Percentiles rank a stretch among this genome's conserved stretches.
These are phyloP conservation scores for Cyclargus thomasi DNA, from an alignment of 1,140 invertebrate genomes.

Conservation along the genomic window DNA sequence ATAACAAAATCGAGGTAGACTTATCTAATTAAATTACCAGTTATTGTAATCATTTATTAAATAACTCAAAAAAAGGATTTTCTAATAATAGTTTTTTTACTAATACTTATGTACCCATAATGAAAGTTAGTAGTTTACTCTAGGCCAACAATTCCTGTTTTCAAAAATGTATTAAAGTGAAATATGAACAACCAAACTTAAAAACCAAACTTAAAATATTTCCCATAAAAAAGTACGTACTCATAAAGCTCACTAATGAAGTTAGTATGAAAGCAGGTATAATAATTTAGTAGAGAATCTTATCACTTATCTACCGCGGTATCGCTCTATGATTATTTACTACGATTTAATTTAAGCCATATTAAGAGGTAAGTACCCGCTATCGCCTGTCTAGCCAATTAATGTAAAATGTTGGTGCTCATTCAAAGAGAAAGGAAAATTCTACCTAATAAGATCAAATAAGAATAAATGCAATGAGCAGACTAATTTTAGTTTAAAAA, in stretches of 20 bases:
- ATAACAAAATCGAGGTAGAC: too few species aligned
- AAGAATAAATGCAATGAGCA: neutral
- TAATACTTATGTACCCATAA: too few species aligned
- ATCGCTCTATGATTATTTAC: slow-evolving; percentile 8
- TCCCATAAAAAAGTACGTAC: too few species aligned
- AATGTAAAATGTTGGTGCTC: neutral
- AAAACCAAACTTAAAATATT: too few species aligned
- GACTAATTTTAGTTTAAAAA: neutral
- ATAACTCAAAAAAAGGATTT: too few species aligned
- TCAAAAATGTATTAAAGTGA: too few species aligned
- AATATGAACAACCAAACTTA: too few species aligned
- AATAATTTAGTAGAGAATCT: neutral
- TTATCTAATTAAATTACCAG: too few species aligned
- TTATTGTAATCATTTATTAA: too few species aligned
- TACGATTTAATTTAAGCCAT: neutral
- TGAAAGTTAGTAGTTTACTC: too few species aligned
- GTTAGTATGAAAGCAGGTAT: slow-evolving; percentile 1
- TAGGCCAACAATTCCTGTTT: too few species aligned
- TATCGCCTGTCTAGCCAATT: slow-evolving; percentile 5
- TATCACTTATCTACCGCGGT: slow-evolving; percentile 14
- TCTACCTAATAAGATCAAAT: slow-evolving; percentile 17
- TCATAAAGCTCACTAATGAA: neutral
- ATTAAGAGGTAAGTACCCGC: neutral
- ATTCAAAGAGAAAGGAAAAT: slow-evolving; percentile 6
- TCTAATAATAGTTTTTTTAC: too few species aligned